Evolutionary conservation across 2,797 vertebrate genomes (phyloP), one percentile per base, ranked within the genome.

Genomic region (Bovichtus variegatus): DNA sequence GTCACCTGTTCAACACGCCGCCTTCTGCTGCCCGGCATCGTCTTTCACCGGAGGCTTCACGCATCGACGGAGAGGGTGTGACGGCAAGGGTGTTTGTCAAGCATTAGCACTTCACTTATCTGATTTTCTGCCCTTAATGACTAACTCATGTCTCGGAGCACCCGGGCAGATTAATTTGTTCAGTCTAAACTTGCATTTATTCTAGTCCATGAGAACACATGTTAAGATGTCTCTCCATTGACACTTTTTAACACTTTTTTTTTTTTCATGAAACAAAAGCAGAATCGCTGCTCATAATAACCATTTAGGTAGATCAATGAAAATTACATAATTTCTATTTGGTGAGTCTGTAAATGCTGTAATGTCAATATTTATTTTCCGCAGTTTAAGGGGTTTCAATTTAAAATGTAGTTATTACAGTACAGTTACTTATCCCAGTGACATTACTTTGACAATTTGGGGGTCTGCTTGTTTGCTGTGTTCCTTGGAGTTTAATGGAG

Each of bases 1-100:
- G 91, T 93, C 92, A 93, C 93, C 92, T 93, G 93, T 92, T 93
- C 88, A 61, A 72, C 84, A 58, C 4, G 55, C 81, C 13, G 77
- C 89, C 93, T 91, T 92, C 89, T 93, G 91, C 87, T 50, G 15
- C 63, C 41, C 38, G 71, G 87, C 83, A 25, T 93, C 85, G 2
- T 68, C 85, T 93, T 94, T 86, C 89, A 89, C 80, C 9, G 55
- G 78, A 50, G n/a, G 31, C 76, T 68, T 27, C 36, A 36, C 2
- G 18, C 54, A 53, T 58, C 3, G 21, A 55, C 19, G 0, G 19
- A 74, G 71, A 69, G 78, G 58, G 81, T 60, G 70, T 68, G 81
- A 85, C 73, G 11, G 76, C 83, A 69, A 75, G 58, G 47, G 36
- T 80, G 84, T 74, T 87, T 87, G 85, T 85, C 78, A 70, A 74